Evolutionary conservation across 2,113 vertebrate genomes (phyloP).

Genomic region (Daboia siamensis): DNA sequence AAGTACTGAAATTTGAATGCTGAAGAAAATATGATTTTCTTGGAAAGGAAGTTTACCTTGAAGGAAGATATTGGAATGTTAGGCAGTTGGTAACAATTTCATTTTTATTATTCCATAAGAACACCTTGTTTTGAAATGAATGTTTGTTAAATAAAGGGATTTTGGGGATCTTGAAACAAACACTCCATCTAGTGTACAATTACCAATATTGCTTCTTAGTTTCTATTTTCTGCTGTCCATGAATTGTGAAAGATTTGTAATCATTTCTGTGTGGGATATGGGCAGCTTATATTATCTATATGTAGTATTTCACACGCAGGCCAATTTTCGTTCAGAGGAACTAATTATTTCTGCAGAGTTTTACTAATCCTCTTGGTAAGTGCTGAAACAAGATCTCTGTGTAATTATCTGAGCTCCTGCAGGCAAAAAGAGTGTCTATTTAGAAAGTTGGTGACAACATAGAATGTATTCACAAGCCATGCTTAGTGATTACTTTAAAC

Average conservation of each 20-base stretch:
- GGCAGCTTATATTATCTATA: neutral
- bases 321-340: neutral
- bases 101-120: neutral
- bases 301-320: neutral
- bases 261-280: neutral
- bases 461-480: too few species aligned
- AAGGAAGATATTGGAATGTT: neutral
- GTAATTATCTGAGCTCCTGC: neutral
- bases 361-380: neutral
- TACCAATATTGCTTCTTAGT: conserved; percentile 20
- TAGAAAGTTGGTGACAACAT: neutral
- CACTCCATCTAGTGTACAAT: conserved; percentile 62
- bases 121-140: neutral
- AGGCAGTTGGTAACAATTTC: conserved; percentile 8
- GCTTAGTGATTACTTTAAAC: too few species aligned
- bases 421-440: neutral
- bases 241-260: neutral
- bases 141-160: neutral
- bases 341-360: neutral
- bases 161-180: conserved; percentile 33
- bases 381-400: neutral
- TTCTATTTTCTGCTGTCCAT: neutral
- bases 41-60: neutral
- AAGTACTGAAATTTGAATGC: neutral
- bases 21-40: neutral